Conservation (phyloP, 2,888 invertebrate species). For the Orthosia incerta region DNA sequence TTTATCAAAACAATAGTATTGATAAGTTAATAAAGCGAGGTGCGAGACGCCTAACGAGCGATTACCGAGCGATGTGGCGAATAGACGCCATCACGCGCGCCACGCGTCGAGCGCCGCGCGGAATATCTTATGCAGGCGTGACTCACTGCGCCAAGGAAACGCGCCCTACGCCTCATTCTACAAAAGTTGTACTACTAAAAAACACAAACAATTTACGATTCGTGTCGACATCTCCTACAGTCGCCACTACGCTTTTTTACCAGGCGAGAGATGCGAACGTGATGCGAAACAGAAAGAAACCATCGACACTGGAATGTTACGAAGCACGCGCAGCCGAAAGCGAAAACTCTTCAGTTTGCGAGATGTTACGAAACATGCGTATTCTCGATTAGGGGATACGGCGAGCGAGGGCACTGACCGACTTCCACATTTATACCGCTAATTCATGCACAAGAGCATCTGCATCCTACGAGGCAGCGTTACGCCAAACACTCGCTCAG, state of each 20-base stretch:
- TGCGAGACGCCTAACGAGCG: slow-evolving; percentile 87
- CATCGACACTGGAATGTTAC: slow-evolving; percentile 75
- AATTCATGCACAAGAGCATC: slow-evolving; percentile 87
- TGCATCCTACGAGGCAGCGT: slow-evolving; percentile 80
- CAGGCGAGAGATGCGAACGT: slow-evolving; percentile 70
- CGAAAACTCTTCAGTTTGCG: slow-evolving; percentile 83
- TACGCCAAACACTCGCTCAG: slow-evolving; percentile 76
- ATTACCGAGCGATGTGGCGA: slow-evolving; percentile 81
- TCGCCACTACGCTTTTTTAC: slow-evolving; percentile 67
- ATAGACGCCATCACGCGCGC: slow-evolving; percentile 80
- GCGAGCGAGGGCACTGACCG: slow-evolving; percentile 87
- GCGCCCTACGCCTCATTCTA: slow-evolving; percentile 70
- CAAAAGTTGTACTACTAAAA: slow-evolving; percentile 69
- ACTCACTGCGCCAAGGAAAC: slow-evolving; percentile 76
- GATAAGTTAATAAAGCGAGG: slow-evolving; percentile 90
- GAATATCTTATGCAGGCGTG: slow-evolving; percentile 85
- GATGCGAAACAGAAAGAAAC: slow-evolving; percentile 78
- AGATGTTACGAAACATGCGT: slow-evolving; percentile 85
- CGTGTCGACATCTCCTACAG: slow-evolving; percentile 78
- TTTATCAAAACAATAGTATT: slow-evolving; percentile 91
- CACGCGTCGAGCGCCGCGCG: slow-evolving; percentile 73
- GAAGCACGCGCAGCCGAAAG: slow-evolving; percentile 80
- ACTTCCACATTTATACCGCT: slow-evolving; percentile 89
- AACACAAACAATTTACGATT: slow-evolving; percentile 79
- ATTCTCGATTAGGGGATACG: slow-evolving; percentile 86